Percentiles rank a stretch among this genome's conserved stretches.
phyloP scores from a whole-genome alignment of 1,140 invertebrate species.

The Caerostris extrusa region DNA sequence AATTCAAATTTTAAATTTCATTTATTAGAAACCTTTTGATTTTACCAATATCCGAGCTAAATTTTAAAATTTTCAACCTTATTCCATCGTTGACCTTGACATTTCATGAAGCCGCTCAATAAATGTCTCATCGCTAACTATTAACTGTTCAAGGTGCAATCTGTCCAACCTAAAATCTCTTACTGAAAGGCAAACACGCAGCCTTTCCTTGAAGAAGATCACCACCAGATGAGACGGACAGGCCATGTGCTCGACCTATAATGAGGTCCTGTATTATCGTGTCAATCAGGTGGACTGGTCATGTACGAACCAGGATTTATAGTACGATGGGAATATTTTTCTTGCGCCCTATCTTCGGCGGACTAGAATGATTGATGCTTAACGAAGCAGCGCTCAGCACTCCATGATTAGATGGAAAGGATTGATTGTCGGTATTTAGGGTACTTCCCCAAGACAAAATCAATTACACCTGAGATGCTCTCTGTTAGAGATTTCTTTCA shows the following conservation, averaged over 20 bases:
- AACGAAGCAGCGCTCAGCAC: neutral
- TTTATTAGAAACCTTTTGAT: no score
- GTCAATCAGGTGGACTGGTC: neutral
- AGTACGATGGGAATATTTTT: neutral
- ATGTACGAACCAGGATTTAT: neutral
- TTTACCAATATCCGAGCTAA: no score
- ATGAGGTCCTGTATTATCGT: neutral
- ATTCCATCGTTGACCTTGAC: no score
- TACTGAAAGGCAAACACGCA: neutral
- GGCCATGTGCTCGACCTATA: neutral
- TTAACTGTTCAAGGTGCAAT: no score
- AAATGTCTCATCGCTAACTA: no score
- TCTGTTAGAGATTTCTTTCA: neutral
- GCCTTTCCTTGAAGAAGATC: no score
- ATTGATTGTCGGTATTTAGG: neutral
- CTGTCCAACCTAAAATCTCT: neutral
- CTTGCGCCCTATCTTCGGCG: neutral
- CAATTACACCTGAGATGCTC: neutral
- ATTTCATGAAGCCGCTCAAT: no score
- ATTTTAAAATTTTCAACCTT: no score
- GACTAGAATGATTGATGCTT: neutral
- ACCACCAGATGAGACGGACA: neutral
- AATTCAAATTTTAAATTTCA: no score
- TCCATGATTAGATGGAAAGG: neutral
- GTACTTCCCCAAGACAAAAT: neutral